Base-by-base conservation (phyloP, 2,888 invertebrate genomes). In the Phorcus lineatus region DNA sequence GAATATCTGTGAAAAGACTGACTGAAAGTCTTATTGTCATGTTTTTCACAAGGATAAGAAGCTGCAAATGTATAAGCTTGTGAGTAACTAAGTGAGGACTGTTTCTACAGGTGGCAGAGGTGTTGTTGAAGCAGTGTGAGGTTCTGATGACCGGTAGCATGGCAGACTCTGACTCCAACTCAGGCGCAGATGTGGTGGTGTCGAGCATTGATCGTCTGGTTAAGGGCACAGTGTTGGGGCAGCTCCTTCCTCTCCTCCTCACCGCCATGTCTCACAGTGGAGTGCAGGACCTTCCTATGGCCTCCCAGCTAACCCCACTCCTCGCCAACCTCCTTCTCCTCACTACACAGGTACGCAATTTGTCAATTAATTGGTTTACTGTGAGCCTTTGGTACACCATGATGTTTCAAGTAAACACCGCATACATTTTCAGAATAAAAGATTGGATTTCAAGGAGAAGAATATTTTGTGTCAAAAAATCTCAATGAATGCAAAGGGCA, bases 181-280 rank as follows among this genome's bases (percentile, higher is more conserved):
- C 88, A 19, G 91, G 91, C 67, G 81, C 89, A 22, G 91, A 91
- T 79, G 85, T 81, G 77, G 85, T 91, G 80, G 86, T 92, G 36
- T 87, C 90, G 74, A 90, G 90, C 16, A 84, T 92, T 74, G 92
- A 93, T 84, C 84, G 90, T 31, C 84, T 92, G 74, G 88, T 91
- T 77, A 92, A 92, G 85, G 90, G 91, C 40, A 92, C 92, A 4
- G 85, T 92, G 9, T 86, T 93, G 22, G 93, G 93, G 55, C 91
- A 92, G 80, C 84, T 92, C 57, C 81, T 92, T 78, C 93, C 93
- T 0, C 86, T 90, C 0, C 84, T 92, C 17, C 82, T 92, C 77
- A 93, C 92, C 0, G 86, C 91, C 3, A 86, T 92, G 84, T 92
- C 91, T 31, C 92, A 92, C 79, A 84, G 81, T n/a, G 91, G 90